Base-by-base conservation (phyloP, 53 echinoderm and acorn worm genomes). In the Mesocentrotus franciscanus region DNA sequence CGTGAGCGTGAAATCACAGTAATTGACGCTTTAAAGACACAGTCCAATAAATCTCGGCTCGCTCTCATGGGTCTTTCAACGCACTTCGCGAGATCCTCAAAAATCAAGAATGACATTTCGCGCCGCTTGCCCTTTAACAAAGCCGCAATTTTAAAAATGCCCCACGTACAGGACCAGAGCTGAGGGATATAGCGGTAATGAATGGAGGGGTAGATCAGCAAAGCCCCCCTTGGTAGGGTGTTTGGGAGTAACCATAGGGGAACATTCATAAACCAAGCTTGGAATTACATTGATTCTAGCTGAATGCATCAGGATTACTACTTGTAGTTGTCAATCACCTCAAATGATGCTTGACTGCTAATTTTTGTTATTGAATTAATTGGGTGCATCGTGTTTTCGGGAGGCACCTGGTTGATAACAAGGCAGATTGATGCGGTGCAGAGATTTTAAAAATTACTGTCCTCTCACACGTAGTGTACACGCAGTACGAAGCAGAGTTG, bases 21-120 rank as follows among this genome's bases (percentile, higher is more conserved):
- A 92, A 92, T 92, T 92, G 92, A 92, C 74, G 74, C 92, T 92
- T 92, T 92, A 92, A 92, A 92, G 92, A 72, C 92, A 61, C 92
- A 74, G 57, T 91, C 61, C 91, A 61, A 32, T 66, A 9, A 36
- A 61, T 66, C 66, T 10, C 66, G 57, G n/a, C 26, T 14, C 17
- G 22, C 92, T 75, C 56, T 75, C 71, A 17, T 12, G 57, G 58
- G 81, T 3, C 8, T 87, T 84, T 9, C 36, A 18, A 84, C 49
- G 59, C n/a, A 87, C 87, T 87, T 87, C 58, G 14, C 56, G 87
- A 87, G 33, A 87, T 11, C 87, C n/a, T 11, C 17, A 11, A 13
- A 13, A n/a, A 57, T 87, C 27, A 12, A 87, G 29, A 10, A 56
- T 87, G 87, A 87, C 58, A 59, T 87, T 87, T 87, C 29, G 26